Conservation (phyloP, 2,113 vertebrate species). For the Lontra canadensis region DNA sequence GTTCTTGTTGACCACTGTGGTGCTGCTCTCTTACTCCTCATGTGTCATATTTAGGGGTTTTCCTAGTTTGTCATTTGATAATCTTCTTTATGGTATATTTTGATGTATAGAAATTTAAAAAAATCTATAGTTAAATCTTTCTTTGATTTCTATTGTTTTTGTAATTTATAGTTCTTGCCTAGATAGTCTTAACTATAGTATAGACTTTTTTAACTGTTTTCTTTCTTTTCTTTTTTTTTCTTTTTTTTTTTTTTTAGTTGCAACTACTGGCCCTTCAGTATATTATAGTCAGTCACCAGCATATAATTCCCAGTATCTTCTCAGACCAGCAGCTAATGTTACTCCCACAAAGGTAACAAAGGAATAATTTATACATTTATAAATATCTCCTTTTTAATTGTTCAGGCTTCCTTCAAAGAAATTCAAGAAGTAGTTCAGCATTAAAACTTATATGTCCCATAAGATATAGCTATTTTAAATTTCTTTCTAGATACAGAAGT, state of each 20-base stretch:
- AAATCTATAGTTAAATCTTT: slow-evolving; percentile 53
- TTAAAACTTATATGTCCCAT: slow-evolving; percentile 28
- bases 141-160: slow-evolving; percentile 63
- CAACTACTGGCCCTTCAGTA: slow-evolving; percentile 92
- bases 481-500: slow-evolving; percentile 30
- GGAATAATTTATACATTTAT: slow-evolving; percentile 62
- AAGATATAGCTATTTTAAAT: slow-evolving; percentile 31
- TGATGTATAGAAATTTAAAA: neutral
- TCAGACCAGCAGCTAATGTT: slow-evolving; percentile 93
- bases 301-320: slow-evolving; percentile 96
- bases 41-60: slow-evolving; percentile 23
- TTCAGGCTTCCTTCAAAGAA: slow-evolving; percentile 49
- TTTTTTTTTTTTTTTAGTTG: slow-evolving; percentile 85
- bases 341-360: slow-evolving; percentile 95
- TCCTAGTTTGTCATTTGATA: slow-evolving; percentile 41
- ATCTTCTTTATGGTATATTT: slow-evolving; percentile 54
- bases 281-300: slow-evolving; percentile 96
- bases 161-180: slow-evolving; percentile 66
- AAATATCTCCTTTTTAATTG: slow-evolving; percentile 51
- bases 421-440: slow-evolving; percentile 42
- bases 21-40: slow-evolving; percentile 6
- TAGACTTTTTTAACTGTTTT: slow-evolving; percentile 69
- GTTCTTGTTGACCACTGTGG: neutral
- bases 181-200: slow-evolving; percentile 55
- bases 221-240: slow-evolving; percentile 2